A percentile compares a stretch with the other conserved stretches of the same genome.
Evolutionary conservation across 2,888 invertebrate species (phyloP).

Genomic region (Sarcophaga rosellei): DNA sequence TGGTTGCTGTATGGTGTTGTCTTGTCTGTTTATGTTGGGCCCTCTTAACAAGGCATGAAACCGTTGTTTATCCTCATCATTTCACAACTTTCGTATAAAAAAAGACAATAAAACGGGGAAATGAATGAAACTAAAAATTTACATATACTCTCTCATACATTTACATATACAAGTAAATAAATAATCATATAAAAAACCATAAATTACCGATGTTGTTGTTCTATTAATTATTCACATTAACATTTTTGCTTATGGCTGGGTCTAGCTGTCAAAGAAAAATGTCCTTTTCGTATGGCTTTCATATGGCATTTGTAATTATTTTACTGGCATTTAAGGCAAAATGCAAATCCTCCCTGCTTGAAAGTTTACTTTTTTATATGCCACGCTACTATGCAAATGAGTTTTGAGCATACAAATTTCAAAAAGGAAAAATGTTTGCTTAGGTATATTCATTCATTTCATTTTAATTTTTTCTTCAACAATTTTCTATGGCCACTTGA

Average conservation of each 20-base stretch:
- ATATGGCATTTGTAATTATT: constrained; percentile 75
- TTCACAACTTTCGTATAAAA: constrained; percentile 70
- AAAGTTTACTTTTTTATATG: constrained; percentile 6
- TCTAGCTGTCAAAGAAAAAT: constrained; percentile 54
- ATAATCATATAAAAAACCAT: constrained; percentile 72
- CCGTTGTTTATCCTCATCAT: constrained; percentile 74
- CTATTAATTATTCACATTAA: constrained; percentile 78
- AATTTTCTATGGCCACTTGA: constrained; percentile 53
- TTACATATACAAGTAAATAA: background rate
- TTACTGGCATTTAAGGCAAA: constrained; percentile 56
- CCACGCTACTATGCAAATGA: constrained; percentile 68
- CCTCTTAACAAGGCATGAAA: constrained; percentile 79
- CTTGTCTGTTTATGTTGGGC: constrained; percentile 74
- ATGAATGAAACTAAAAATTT: constrained; percentile 59
- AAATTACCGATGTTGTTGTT: constrained; percentile 76
- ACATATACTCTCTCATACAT: constrained; percentile 49
- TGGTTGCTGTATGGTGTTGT: constrained; percentile 3
- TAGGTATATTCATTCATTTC: constrained; percentile 69
- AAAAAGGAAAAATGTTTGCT: background rate
- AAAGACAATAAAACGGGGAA: constrained; percentile 45
- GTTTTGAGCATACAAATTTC: constrained; percentile 17
- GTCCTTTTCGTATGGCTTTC: constrained; percentile 64
- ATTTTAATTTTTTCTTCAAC: background rate
- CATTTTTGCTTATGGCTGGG: background rate
- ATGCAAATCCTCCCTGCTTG: constrained; percentile 43